These are phyloP conservation scores for Gymnocheta viridis DNA, from an alignment of 2,888 invertebrate species.

Conservation along the genomic window DNA sequence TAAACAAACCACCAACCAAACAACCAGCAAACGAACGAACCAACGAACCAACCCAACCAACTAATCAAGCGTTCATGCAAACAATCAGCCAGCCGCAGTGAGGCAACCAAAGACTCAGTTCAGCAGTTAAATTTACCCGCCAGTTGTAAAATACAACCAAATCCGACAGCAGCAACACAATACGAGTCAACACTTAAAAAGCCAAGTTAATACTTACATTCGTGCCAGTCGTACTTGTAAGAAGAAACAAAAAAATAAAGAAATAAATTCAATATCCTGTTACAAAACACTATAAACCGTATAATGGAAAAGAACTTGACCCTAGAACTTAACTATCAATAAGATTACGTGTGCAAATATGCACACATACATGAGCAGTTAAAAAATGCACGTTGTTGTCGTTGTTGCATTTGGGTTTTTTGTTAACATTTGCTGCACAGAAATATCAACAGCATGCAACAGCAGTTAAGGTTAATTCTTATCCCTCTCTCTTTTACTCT, in stretches of 20 bases:
- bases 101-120: background rate
- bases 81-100: background rate
- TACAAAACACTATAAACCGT: slow-evolving; percentile 54
- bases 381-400: background rate
- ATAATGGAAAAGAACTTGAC: slow-evolving; percentile 61
- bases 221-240: background rate
- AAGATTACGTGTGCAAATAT: slow-evolving; percentile 21
- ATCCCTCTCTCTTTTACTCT: background rate
- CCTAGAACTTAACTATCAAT: slow-evolving; percentile 58
- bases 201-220: slow-evolving; percentile 33
- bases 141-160: slow-evolving; percentile 11
- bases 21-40: slow-evolving; percentile 14
- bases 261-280: slow-evolving; percentile 55
- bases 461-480: slow-evolving; percentile 46
- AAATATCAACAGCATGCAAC: slow-evolving; percentile 38
- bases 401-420: background rate
- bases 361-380: background rate
- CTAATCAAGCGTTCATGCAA: slow-evolving; percentile 24
- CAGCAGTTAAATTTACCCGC: slow-evolving; percentile 20
- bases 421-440: slow-evolving; percentile 36
- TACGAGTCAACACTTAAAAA: slow-evolving; percentile 7
- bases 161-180: slow-evolving; percentile 19
- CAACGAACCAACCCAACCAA: slow-evolving; percentile 24
- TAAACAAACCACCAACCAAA: background rate
- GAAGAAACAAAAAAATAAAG: background rate